phyloP scores from a whole-genome alignment of 1,140 invertebrate genomes.

The Wiebesia pumilae region DNA sequence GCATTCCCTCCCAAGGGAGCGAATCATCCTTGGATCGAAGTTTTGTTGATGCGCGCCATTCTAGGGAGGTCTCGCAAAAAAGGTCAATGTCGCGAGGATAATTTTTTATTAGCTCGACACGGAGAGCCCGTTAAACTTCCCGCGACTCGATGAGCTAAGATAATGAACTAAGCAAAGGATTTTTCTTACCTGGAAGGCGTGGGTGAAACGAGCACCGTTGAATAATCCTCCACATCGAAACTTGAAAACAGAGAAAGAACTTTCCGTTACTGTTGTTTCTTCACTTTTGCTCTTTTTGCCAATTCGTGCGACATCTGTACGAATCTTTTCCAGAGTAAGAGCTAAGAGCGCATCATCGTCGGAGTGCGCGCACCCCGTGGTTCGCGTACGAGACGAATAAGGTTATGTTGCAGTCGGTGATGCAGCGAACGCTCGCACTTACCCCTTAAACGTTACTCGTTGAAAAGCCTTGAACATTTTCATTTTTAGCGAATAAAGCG shows the following conservation, averaged over 20 bases:
- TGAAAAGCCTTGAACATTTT: no score
- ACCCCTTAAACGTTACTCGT: no score
- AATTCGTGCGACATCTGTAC: slow-evolving; percentile 48
- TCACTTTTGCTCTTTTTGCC: slow-evolving; percentile 18
- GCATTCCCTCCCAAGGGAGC: background rate
- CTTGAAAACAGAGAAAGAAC: background rate
- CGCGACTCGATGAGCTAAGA: background rate
- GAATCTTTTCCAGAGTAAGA: slow-evolving; percentile 10
- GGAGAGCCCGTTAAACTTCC: background rate
- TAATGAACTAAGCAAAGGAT: background rate
- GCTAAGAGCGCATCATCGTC: slow-evolving; percentile 14
- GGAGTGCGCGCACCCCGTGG: slow-evolving; percentile 13
- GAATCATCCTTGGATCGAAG: background rate
- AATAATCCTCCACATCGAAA: slow-evolving; percentile 31
- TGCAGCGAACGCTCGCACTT: slow-evolving; percentile 8
- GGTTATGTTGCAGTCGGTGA: slow-evolving; percentile 37
- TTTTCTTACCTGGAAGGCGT: slow-evolving; percentile 25
- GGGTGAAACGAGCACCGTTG: background rate
- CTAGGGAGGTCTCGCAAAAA: background rate
- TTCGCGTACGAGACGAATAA: background rate
- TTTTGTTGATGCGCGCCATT: slow-evolving; percentile 28
- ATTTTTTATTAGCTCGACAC: background rate
- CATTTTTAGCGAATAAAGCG: no score
- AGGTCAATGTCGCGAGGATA: slow-evolving; percentile 35
- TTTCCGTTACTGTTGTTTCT: background rate